Percentiles rank a stretch among this genome's conserved stretches.
Evolutionary conservation across 2,797 vertebrate genomes (phyloP).

Genomic region (Melanogrammus aeglefinus): DNA sequence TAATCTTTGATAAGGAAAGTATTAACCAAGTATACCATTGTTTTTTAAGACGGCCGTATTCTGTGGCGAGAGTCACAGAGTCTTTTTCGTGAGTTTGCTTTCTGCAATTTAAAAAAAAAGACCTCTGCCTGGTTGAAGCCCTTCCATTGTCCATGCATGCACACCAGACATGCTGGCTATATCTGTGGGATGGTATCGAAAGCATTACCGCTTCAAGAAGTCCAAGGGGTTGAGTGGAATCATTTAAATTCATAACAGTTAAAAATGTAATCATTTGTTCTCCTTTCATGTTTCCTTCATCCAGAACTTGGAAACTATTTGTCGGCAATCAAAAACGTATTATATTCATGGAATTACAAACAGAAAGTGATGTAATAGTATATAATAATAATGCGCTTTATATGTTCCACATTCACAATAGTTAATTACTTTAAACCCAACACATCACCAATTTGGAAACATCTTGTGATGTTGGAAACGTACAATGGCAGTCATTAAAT

Average conservation of each 20-base stretch:
- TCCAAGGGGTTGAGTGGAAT: conserved; percentile 11
- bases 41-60: conserved; percentile 19
- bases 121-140: not conserved
- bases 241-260: not conserved
- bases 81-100: too few relatives aligned
- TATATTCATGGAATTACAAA: too few relatives aligned
- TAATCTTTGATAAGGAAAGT: conserved; percentile 8
- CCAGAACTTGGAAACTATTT: too few relatives aligned
- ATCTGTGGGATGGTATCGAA: conserved; percentile 13
- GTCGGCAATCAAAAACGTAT: too few relatives aligned
- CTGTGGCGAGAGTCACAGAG: not conserved
- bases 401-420: too few relatives aligned
- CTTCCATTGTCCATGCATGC: conserved; percentile 11
- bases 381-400: too few relatives aligned
- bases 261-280: not conserved
- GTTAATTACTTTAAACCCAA: too few relatives aligned
- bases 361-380: too few relatives aligned
- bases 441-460: too few relatives aligned
- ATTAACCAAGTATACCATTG: not conserved
- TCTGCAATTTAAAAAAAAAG: not conserved
- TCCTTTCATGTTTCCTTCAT: too few relatives aligned
- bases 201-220: not conserved
- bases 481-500: too few relatives aligned
- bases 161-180: conserved; percentile 22
- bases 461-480: too few relatives aligned